Evolutionary conservation across 2,888 invertebrate species (phyloP), one percentile per base, ranked within the genome.

Genomic region (Pyralis farinalis): DNA sequence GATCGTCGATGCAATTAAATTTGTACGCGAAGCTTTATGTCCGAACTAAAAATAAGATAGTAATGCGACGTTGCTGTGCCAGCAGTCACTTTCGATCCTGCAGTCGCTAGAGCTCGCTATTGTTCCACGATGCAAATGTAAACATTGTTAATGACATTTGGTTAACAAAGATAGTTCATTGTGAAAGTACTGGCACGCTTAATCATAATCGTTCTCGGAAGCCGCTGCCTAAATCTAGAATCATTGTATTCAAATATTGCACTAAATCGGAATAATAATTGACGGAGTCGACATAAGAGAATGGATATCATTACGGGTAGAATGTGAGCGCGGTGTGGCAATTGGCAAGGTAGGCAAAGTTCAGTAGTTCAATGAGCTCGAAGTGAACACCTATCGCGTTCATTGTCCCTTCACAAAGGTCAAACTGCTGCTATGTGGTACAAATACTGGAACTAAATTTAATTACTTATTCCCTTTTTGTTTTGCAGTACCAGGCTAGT

Each of bases 1-100:
- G 86, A 84, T 84, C 81, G 80, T 61, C 81, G 79, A 78, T 84
- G 87, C 86, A 85, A 86, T 87, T 86, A 88, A 85, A 85, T 78
- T 78, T 82, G 86, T 82, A 78, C 81, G 75, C 79, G 74, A 71
- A 81, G 80, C 77, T 82, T 79, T 84, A 83, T 80, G 79, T 74
- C 71, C 70, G 50, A 60, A 73, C 78, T 84, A 85, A 82, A 85
- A 79, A 78, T 85, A 84, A 59, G 58, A 55, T 53, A 58, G 62
- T 58, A 51, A 62, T 48, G 68, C 71, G 71, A 63, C 67, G 78
- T 74, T 79, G 73, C 76, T 69, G 60, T 64, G 68, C 65, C 16
- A 16, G 16, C 16, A 63, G 61, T 60, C 63, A 64, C 58, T 63
- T 62, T 61, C 57, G 52, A 64, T 61, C 44, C 48, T 42, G 40